Base-by-base conservation (phyloP, 2,113 vertebrate genomes). In the Maccullochella peelii region DNA sequence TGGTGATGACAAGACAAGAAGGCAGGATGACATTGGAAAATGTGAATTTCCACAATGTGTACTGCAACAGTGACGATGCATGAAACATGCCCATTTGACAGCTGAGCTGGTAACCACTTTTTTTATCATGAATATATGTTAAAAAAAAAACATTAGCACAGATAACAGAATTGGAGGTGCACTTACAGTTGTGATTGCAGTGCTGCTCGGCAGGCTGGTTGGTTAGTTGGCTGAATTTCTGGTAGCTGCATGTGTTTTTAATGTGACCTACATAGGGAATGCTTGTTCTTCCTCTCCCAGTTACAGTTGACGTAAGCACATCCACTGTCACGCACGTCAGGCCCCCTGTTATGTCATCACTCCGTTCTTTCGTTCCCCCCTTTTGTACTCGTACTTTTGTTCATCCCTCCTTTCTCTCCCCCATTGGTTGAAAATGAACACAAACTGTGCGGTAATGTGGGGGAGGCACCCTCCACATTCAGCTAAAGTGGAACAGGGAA, bases 261-360 rank as follows among this genome's bases (percentile, higher is more conserved):
- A 94, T 94, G 92, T 93, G 94, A 95, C 95, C 94, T 95, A 95
- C 91, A 94, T 96, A 94, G 86, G 70, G 77, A 84, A 83, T 15
- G 86, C 81, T 90, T 75, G 79, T 89, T 89, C 73, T 85, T 89
- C 73, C 82, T 94, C 94, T 94, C 94, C 93, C 91, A 90, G 94
- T 95, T 95, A 95, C 95, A 95, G 94, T 82, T 94, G 95, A 95
- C 92, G 94, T 94, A 84, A 83, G 82, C 89, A 65, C 91, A 84
- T 89, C 82, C 78, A 49, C 84, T 77, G 88, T 84, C 84, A 75
- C 63, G 58, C 89, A 84, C 82, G 47, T 87, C 91, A 94, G 74
- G 33, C 80, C 80, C 86, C 91, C 81, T 85, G 85, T 96, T 95
- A 95, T 93, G 93, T 95, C 94, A 95, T 94, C 89, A 4, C 57